Evolutionary conservation across 2,888 invertebrate species (phyloP), one percentile per base, ranked within the genome.

Genomic region (Caenorhabditis virilis): DNA sequence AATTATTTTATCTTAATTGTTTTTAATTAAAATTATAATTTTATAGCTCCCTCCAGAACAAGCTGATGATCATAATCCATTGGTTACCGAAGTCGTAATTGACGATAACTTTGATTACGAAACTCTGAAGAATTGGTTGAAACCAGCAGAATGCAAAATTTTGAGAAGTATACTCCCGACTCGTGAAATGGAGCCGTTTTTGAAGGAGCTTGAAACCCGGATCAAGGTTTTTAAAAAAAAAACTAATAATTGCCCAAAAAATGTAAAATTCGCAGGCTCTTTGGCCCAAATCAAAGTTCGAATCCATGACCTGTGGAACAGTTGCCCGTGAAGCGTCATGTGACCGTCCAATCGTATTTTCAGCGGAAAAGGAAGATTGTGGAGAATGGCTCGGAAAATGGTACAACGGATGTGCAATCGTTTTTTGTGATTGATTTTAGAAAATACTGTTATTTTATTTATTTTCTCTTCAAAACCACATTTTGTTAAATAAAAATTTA

Each of bases 371-470:
- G 15, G 27, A 27, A 13, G 61, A 63, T 43, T 75, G 75, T 51
- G 67, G 67, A 22, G 63, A 70, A 35, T 75, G 75, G 75, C 60
- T 75, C 2, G 72, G 72, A 4, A 57, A 55, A 42, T 47, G 62
- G 54, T 66, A 55, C 39, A 58, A 48, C 13, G 79, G 79, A 26
- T 80, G 80, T 69, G 72, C 70, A n/a, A 35, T 78, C n/a, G 69
- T 78, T 9, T 77, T 73, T 61, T 80, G 80, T 61, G 69, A 70
- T 64, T 9, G 13, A 9, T 30, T 30, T n/a, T n/a, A n/a, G n/a
- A n/a, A n/a, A n/a, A n/a, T n/a, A n/a, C n/a, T n/a, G n/a, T n/a
- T n/a, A n/a, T n/a, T n/a, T n/a, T n/a, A n/a, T n/a, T n/a, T n/a
- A n/a, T n/a, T n/a, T n/a, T n/a, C n/a, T n/a, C n/a, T n/a, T n/a